Conservation (phyloP, 2,113 vertebrate genomes). For the Prietella phreatophila region DNA sequence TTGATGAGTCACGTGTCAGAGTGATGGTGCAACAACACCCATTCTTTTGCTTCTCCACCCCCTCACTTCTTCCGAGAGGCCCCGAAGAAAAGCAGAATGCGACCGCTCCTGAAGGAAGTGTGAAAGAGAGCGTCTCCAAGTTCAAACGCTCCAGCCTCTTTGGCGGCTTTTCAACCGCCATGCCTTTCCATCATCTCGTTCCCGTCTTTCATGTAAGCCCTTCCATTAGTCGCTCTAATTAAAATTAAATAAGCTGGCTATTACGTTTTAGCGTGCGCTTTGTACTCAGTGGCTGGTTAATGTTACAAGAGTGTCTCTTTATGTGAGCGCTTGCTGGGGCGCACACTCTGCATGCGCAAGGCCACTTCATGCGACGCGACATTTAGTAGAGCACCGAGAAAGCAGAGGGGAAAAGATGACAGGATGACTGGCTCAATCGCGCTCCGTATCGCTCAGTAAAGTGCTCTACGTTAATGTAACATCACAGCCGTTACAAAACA, state of each 20-base stretch:
- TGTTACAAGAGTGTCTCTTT: conserved; percentile 66
- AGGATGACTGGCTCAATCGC: conserved; percentile 46
- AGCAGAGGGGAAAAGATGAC: conserved; percentile 33
- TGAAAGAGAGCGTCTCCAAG: conserved; percentile 30
- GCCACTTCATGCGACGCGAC: conserved; percentile 64
- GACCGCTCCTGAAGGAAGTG: conserved; percentile 7
- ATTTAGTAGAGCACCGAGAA: conserved; percentile 42
- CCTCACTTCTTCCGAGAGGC: conserved; percentile 27
- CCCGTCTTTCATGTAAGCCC: conserved; percentile 67
- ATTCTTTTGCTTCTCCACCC: conserved; percentile 35
- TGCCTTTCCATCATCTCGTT: conserved; percentile 42
- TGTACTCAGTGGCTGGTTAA: conserved; percentile 73
- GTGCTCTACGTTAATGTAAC: conserved; percentile 49
- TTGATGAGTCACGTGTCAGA: neutral
- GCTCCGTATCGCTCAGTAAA: conserved; percentile 27
- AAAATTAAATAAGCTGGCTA: conserved; percentile 74
- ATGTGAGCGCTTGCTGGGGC: conserved; percentile 50
- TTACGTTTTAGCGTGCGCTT: conserved; percentile 72
- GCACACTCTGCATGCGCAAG: conserved; percentile 47
- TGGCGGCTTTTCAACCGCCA: conserved; percentile 36
- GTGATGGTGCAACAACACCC: conserved; percentile 4
- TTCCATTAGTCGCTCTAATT: conserved; percentile 77
- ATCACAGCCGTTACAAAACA: conserved; percentile 45
- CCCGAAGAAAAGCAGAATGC: conserved; percentile 11
- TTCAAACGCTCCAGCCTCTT: conserved; percentile 48